Conservation (phyloP, 2,888 invertebrate species). For the Stenurella melanura region DNA sequence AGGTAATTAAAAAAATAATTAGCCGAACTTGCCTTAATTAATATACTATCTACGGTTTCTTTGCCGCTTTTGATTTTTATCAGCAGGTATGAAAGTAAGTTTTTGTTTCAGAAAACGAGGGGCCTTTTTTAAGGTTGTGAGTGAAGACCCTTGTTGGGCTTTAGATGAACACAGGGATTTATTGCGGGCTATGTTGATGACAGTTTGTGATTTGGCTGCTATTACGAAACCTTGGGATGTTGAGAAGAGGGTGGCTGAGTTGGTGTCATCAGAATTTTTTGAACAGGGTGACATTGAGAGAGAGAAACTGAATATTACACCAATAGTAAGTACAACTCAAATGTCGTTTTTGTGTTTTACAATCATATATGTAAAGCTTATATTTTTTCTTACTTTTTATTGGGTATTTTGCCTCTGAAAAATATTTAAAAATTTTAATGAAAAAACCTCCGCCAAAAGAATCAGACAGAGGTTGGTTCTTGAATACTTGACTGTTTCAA, state of each 20-base stretch:
- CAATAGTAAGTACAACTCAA: slow-evolving; percentile 81
- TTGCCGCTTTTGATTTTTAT: background rate
- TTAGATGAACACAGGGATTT: slow-evolving; percentile 87
- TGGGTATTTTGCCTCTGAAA: too few species aligned
- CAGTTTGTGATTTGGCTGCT: slow-evolving; percentile 94
- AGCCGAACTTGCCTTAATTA: background rate
- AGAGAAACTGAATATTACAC: slow-evolving; percentile 91
- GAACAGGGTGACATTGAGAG: slow-evolving; percentile 94
- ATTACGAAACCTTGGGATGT: slow-evolving; percentile 97
- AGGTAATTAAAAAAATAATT: slow-evolving; percentile 74
- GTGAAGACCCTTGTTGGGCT: slow-evolving; percentile 79
- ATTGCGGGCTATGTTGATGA: slow-evolving; percentile 94
- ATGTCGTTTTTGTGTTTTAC: slow-evolving; percentile 9
- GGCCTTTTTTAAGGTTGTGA: slow-evolving; percentile 85
- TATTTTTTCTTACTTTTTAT: too few species aligned
- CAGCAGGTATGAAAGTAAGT: slow-evolving; percentile 28
- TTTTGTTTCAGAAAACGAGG: slow-evolving; percentile 84
- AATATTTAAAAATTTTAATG: too few species aligned
- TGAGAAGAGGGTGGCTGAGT: slow-evolving; percentile 92
- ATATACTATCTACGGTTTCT: background rate
- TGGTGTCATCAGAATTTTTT: slow-evolving; percentile 95
- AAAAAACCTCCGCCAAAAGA: too few species aligned
- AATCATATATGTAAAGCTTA: slow-evolving; percentile 14
- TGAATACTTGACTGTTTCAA: too few species aligned
- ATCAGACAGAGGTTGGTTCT: too few species aligned